Conservation (phyloP, 2,888 invertebrate genomes). For the Allolobophora icterica region DNA sequence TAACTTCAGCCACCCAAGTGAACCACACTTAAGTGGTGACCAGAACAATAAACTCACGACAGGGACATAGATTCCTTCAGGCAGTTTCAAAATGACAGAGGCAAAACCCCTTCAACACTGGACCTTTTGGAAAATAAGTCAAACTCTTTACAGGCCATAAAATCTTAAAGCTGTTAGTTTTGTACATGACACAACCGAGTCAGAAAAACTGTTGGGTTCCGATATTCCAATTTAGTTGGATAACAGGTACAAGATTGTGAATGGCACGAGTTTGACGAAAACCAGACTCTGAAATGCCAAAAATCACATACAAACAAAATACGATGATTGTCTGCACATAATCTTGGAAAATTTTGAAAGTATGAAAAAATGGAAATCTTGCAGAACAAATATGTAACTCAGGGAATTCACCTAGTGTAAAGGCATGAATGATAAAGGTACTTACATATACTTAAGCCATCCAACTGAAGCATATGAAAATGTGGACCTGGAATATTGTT, state of each 20-base stretch:
- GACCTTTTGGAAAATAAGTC: background rate
- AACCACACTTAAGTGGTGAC: background rate
- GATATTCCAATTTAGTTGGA: background rate
- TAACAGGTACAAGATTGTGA: background rate
- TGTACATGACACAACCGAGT: background rate
- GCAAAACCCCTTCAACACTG: background rate
- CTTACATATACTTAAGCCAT: background rate
- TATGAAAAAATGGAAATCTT: background rate
- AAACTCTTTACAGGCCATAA: background rate
- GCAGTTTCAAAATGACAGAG: too few relatives aligned
- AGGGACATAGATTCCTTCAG: background rate
- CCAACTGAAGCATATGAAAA: background rate
- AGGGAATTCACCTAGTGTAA: background rate
- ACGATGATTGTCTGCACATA: background rate
- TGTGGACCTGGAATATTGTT: conserved; percentile 7
- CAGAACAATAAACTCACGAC: background rate
- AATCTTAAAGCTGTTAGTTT: background rate
- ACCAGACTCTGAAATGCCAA: background rate
- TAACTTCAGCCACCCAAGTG: background rate
- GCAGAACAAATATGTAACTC: background rate
- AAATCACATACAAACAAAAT: background rate
- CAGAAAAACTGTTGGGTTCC: background rate
- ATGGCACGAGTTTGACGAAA: background rate
- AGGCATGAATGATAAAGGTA: background rate
- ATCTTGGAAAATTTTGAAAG: background rate